These are phyloP conservation scores for Phrynocephalus vlangalii DNA, from an alignment of 2,797 vertebrate genomes.

Conservation along the genomic window DNA sequence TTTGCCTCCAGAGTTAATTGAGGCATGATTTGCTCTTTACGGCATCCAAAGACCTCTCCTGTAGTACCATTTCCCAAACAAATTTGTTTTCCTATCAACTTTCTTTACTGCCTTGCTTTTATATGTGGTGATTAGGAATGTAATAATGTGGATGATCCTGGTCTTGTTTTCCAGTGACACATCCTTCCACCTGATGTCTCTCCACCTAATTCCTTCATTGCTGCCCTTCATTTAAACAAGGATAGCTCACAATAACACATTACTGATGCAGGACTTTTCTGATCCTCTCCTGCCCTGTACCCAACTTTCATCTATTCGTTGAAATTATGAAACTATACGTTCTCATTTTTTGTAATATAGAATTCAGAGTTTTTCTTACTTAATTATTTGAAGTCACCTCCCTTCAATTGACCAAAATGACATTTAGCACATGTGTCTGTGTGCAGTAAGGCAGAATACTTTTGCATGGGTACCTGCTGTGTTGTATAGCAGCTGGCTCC, in stretches of 20 bases:
- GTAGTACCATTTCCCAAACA: too few relatives aligned
- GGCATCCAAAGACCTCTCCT: too few relatives aligned
- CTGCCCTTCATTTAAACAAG: background rate
- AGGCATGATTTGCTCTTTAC: too few relatives aligned
- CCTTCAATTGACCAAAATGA: conserved; percentile 11
- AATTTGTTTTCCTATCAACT: too few relatives aligned
- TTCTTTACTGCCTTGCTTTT: too few relatives aligned
- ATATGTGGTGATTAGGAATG: too few relatives aligned
- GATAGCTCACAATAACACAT: background rate
- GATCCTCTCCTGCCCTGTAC: background rate
- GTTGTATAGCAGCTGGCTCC: conserved; percentile 19
- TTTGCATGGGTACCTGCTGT: background rate
- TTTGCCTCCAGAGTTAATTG: too few relatives aligned
- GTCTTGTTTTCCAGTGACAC: too few relatives aligned
- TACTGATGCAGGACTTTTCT: background rate
- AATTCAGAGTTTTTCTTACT: background rate
- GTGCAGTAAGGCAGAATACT: background rate
- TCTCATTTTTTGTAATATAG: background rate
- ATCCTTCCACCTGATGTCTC: too few relatives aligned
- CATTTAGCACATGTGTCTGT: background rate
- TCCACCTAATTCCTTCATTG: too few relatives aligned
- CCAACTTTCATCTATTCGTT: background rate
- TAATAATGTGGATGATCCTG: too few relatives aligned
- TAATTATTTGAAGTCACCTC: too few relatives aligned
- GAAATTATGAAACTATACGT: background rate